Evolutionary conservation across 2,113 vertebrate genomes (phyloP).

Genomic region (Terrapene triunguis): DNA sequence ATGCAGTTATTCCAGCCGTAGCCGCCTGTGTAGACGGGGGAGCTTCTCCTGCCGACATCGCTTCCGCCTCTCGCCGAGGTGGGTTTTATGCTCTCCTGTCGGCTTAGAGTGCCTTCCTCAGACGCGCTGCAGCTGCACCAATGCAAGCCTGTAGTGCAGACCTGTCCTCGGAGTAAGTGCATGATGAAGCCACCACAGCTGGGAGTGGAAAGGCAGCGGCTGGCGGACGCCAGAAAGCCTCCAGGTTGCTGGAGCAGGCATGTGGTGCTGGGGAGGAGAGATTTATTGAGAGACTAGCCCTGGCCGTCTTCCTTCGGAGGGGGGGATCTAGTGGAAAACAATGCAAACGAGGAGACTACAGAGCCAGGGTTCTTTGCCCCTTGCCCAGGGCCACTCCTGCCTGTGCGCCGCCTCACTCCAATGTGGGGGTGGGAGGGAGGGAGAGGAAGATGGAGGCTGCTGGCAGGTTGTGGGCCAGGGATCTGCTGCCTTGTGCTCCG

Average conservation of each 20-base stretch:
- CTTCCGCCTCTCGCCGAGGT: not conserved
- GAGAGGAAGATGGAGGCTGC: not conserved
- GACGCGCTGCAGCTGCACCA: too few species aligned
- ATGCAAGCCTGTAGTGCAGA: too few species aligned
- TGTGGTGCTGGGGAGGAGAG: rapidly evolving
- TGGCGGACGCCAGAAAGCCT: not conserved
- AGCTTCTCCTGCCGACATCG: too few species aligned
- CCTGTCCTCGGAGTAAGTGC: too few species aligned
- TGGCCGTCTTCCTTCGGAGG: rapidly evolving
- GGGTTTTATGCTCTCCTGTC: too few species aligned
- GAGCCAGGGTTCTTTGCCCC: not conserved
- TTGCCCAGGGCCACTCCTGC: rapidly evolving
- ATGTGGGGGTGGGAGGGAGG: not conserved
- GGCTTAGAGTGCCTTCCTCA: too few species aligned
- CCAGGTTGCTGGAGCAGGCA: rapidly evolving
- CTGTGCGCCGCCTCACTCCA: rapidly evolving
- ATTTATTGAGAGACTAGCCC: rapidly evolving
- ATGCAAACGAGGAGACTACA: not conserved
- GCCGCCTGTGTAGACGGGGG: too few species aligned
- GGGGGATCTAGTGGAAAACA: not conserved
- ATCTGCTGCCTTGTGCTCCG: rapidly evolving
- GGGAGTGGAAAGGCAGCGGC: not conserved
- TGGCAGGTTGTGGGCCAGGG: not conserved
- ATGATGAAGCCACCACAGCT: not conserved
- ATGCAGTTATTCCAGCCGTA: too few species aligned